phyloP scores from a whole-genome alignment of 2,888 invertebrate genomes.

The Papilio gigon region DNA sequence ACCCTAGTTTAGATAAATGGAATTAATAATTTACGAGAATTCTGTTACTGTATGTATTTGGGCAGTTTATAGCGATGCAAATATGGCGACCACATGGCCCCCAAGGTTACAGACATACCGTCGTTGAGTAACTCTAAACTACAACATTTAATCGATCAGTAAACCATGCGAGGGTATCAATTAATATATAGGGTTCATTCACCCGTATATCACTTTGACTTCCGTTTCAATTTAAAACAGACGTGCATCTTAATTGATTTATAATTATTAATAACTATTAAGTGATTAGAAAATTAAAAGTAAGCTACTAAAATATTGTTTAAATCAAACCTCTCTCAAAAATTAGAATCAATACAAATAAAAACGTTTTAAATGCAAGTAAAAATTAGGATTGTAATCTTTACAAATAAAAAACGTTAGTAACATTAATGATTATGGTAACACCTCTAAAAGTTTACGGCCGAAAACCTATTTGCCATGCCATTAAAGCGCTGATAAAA shows the following conservation, averaged over 20 bases:
- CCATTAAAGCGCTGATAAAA: constrained; percentile 4
- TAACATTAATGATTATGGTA: constrained; percentile 25
- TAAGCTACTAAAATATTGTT: not conserved
- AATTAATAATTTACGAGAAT: too few species aligned
- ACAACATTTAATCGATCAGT: constrained; percentile 28
- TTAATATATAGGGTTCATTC: constrained; percentile 31
- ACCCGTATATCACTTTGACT: constrained; percentile 9
- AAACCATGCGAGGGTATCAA: constrained; percentile 23
- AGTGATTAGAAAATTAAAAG: not conserved
- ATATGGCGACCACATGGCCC: constrained; percentile 31
- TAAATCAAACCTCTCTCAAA: not conserved
- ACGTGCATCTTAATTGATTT: constrained; percentile 60
- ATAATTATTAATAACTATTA: constrained; percentile 49
- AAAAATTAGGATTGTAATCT: too few species aligned
- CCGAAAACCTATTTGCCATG: constrained; percentile 2
- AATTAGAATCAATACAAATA: not conserved
- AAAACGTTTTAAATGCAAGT: not conserved
- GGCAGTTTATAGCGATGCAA: not conserved
- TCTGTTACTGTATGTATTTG: not conserved
- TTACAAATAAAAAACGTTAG: too few species aligned
- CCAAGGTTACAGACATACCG: constrained; percentile 26
- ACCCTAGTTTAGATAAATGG: too few species aligned
- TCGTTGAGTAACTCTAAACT: constrained; percentile 13
- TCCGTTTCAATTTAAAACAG: constrained; percentile 25
- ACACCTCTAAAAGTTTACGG: constrained; percentile 15